phyloP scores from a whole-genome alignment of 1,140 invertebrate genomes.

The Trialeurodes vaporariorum region DNA sequence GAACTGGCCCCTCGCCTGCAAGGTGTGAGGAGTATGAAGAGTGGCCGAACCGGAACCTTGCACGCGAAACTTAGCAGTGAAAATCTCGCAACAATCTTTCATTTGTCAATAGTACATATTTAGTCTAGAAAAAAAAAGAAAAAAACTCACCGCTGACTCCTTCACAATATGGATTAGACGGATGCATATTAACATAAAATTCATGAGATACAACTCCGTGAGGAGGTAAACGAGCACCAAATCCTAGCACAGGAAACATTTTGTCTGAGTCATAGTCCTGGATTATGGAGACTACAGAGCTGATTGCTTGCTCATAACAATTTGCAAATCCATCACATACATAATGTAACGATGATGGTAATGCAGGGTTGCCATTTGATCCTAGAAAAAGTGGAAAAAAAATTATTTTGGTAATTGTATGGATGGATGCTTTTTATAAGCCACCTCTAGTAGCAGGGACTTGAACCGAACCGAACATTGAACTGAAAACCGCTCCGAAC shows the following conservation, averaged over 20 bases:
- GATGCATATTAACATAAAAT: slow-evolving; percentile 46
- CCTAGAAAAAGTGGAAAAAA: slow-evolving; percentile 31
- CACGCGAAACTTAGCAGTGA: not conserved
- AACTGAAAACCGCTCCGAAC: too few relatives aligned
- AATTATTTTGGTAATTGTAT: too few relatives aligned
- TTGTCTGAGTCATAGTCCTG: slow-evolving; percentile 48
- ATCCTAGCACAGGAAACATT: slow-evolving; percentile 44
- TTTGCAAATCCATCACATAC: slow-evolving; percentile 37
- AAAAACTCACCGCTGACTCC: slow-evolving; percentile 28
- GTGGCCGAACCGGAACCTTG: not conserved
- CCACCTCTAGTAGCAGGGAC: too few relatives aligned
- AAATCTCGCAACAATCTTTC: too few relatives aligned
- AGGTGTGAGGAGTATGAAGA: too few relatives aligned
- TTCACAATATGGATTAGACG: slow-evolving; percentile 44
- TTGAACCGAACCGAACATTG: too few relatives aligned
- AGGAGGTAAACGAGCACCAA: slow-evolving; percentile 43
- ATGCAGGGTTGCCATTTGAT: slow-evolving; percentile 48
- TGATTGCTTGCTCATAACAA: slow-evolving; percentile 46
- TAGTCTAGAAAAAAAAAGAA: too few relatives aligned
- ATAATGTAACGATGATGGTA: slow-evolving; percentile 45
- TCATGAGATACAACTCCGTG: slow-evolving; percentile 43
- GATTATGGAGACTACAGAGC: slow-evolving; percentile 48
- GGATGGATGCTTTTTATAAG: too few relatives aligned
- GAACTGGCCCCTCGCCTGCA: too few relatives aligned
- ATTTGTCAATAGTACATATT: too few relatives aligned